Evolutionary conservation across 1,140 invertebrate genomes (phyloP).

Genomic region (Danaus plexippus): DNA sequence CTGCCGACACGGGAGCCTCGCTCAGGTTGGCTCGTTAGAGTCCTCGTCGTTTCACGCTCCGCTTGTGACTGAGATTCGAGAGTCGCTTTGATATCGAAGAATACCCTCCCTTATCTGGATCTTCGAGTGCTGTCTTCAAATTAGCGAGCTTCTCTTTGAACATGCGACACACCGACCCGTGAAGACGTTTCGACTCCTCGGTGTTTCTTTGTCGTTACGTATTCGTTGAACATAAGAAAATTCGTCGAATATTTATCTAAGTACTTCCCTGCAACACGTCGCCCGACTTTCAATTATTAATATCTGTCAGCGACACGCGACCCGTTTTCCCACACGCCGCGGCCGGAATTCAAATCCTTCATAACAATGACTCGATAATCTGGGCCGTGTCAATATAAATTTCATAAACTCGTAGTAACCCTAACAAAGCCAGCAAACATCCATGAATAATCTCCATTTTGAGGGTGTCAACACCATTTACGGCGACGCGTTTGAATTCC

Average conservation of each 20-base stretch:
- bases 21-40: conserved; percentile 53
- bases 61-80: conserved; percentile 33
- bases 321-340: conserved; percentile 67
- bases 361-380: conserved; percentile 66
- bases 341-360: conserved; percentile 53
- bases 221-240: neutral
- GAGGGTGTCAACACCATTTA: conserved; percentile 67
- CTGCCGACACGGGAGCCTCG: conserved; percentile 41
- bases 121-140: conserved; percentile 53
- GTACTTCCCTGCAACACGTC: neutral
- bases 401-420: conserved; percentile 64
- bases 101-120: conserved; percentile 42
- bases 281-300: conserved; percentile 46
- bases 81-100: conserved; percentile 51
- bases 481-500: conserved; percentile 43
- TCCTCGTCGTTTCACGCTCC: conserved; percentile 47
- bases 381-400: conserved; percentile 67
- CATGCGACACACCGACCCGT: conserved; percentile 5
- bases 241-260: conserved; percentile 14
- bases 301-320: conserved; percentile 71
- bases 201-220: no score
- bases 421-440: conserved; percentile 63
- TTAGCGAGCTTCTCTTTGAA: conserved; percentile 42
- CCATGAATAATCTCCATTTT: conserved; percentile 70
- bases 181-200: no score